Conservation (phyloP, 2,888 invertebrate species). For the Cerastoderma edule region DNA sequence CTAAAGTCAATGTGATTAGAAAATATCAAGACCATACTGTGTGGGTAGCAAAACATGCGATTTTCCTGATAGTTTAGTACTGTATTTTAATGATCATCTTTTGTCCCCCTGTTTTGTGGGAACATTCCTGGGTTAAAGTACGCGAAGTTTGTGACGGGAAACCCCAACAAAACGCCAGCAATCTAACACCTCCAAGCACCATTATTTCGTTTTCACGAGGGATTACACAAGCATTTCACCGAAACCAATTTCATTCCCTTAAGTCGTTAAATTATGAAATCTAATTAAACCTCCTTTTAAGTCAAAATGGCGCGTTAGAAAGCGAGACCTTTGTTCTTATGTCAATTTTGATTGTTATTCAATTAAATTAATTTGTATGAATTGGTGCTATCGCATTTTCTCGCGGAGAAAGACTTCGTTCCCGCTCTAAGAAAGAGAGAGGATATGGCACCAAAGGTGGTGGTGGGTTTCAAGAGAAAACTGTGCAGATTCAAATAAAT, state of each 20-base stretch:
- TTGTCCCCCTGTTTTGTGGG: not conserved
- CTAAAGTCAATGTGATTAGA: too few species aligned
- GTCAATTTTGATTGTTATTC: slow-evolving; percentile 58
- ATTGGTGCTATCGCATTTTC: slow-evolving; percentile 16
- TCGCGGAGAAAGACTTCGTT: not conserved
- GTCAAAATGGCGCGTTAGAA: slow-evolving; percentile 48
- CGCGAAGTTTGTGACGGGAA: slow-evolving; percentile 4
- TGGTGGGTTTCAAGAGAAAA: slow-evolving; percentile 7
- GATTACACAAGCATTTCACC: not conserved
- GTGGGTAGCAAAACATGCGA: too few species aligned
- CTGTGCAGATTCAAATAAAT: slow-evolving; percentile 22
- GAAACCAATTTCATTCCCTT: slow-evolving; percentile 30
- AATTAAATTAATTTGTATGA: slow-evolving; percentile 51
- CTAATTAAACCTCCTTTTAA: slow-evolving; percentile 47
- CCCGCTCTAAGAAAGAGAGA: not conserved
- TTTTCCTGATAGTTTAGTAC: too few species aligned
- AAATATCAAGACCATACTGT: too few species aligned
- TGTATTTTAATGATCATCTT: not conserved
- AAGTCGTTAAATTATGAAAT: slow-evolving; percentile 49
- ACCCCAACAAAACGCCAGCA: not conserved
- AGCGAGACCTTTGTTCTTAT: slow-evolving; percentile 53
- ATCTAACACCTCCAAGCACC: slow-evolving; percentile 1
- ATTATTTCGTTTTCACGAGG: slow-evolving; percentile 16
- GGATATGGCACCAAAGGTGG: slow-evolving; percentile 3
- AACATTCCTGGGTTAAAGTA: not conserved